Evolutionary conservation across 2,113 vertebrate genomes (phyloP).

Genomic region (Telmatochromis sp.): DNA sequence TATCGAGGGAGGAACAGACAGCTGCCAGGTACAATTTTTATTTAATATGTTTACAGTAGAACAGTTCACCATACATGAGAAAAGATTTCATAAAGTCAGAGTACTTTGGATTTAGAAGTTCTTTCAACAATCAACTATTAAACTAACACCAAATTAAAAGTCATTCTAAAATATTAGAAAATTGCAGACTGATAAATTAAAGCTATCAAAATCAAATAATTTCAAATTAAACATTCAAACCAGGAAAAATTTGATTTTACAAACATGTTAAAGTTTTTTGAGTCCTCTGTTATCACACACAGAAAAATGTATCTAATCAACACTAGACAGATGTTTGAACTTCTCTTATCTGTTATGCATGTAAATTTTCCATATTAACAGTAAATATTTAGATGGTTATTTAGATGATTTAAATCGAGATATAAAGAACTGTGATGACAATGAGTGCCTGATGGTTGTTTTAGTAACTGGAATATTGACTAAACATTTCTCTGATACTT

Average conservation of each 20-base stretch:
- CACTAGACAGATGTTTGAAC: neutral
- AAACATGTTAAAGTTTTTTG: neutral
- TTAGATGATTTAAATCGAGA: neutral
- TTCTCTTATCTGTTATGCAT: neutral
- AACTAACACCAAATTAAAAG: neutral
- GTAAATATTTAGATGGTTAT: neutral
- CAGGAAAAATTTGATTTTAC: neutral
- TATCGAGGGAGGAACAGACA: constrained; percentile 82
- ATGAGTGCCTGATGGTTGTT: neutral
- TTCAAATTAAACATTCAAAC: neutral
- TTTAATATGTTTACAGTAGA: neutral
- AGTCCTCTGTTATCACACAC: neutral
- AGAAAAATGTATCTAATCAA: neutral
- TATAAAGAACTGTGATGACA: neutral
- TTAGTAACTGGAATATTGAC: neutral
- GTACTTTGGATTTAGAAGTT: neutral
- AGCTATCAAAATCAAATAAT: neutral
- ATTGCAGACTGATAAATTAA: neutral
- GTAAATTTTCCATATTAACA: neutral
- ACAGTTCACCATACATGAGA: neutral
- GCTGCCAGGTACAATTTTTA: constrained; percentile 77
- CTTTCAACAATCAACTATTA: neutral
- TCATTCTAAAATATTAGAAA: neutral
- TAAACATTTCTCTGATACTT: neutral
- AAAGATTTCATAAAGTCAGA: neutral